Evolutionary conservation across 2,888 invertebrate species (phyloP).

Genomic region (Matsumyia berberina): DNA sequence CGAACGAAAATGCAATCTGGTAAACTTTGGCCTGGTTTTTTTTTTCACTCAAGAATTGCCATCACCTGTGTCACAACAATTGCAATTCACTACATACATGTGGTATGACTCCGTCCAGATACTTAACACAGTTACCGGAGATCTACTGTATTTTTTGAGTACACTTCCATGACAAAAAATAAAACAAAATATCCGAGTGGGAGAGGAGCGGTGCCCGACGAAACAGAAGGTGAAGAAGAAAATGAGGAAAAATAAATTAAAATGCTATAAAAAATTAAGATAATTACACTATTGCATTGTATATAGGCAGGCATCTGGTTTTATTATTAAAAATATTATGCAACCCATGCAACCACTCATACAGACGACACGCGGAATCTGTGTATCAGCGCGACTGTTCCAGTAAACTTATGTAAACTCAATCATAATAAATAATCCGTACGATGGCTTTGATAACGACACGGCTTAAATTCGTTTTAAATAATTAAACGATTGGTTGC

Average conservation of each 20-base stretch:
- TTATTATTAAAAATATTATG: conserved; percentile 44
- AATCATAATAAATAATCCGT: conserved; percentile 40
- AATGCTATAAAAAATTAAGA: conserved; percentile 47
- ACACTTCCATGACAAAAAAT: conserved; percentile 5
- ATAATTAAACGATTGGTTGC: conserved; percentile 36
- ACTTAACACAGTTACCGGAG: conserved; percentile 47
- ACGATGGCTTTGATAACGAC: conserved; percentile 49
- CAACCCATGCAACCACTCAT: conserved; percentile 29
- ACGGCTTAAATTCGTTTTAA: conserved; percentile 34
- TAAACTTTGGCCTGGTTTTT: conserved; percentile 30
- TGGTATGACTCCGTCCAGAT: conserved; percentile 20
- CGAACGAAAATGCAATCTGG: conserved; percentile 15
- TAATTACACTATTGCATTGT: conserved; percentile 51
- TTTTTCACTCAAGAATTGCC: conserved; percentile 24
- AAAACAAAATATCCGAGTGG: conserved; percentile 4
- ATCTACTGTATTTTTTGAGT: conserved; percentile 25
- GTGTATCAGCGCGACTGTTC: conserved; percentile 34
- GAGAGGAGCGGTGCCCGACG: conserved; percentile 16
- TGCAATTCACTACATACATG: conserved; percentile 7
- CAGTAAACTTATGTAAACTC: conserved; percentile 48
- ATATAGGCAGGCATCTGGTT: conserved; percentile 40
- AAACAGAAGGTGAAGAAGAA: conserved; percentile 18
- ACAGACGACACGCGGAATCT: conserved; percentile 36
- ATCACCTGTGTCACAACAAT: conserved; percentile 42
- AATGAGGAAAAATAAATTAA: conserved; percentile 26